phyloP scores from a whole-genome alignment of 2,888 invertebrate genomes.

The Nomada flava region DNA sequence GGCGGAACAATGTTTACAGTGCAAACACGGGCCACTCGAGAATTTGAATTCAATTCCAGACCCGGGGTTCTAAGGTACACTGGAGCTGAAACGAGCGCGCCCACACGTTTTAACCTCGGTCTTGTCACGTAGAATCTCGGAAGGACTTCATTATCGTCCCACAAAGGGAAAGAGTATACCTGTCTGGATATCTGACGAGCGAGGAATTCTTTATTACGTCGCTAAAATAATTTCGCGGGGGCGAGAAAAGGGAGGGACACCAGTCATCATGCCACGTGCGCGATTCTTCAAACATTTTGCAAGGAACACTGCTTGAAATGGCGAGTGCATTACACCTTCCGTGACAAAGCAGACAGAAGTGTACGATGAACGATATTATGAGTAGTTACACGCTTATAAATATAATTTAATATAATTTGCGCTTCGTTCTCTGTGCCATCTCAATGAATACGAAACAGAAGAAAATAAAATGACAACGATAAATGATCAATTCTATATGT shows the following conservation, averaged over 20 bases:
- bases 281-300: slow-evolving; percentile 10
- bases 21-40: slow-evolving; percentile 75
- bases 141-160: slow-evolving; percentile 57
- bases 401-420: background rate
- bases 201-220: slow-evolving; percentile 58
- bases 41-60: slow-evolving; percentile 78
- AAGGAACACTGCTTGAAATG: background rate
- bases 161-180: slow-evolving; percentile 62
- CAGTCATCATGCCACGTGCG: slow-evolving; percentile 5
- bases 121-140: slow-evolving; percentile 57
- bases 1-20: slow-evolving; percentile 75
- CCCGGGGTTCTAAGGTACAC: slow-evolving; percentile 52
- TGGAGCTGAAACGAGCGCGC: slow-evolving; percentile 35
- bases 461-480: too few species aligned
- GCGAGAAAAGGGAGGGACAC: background rate
- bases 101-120: slow-evolving; percentile 51
- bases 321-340: background rate
- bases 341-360: background rate
- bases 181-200: slow-evolving; percentile 54
- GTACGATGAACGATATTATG: background rate
- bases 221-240: slow-evolving; percentile 50
- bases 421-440: too few species aligned
- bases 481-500: too few species aligned
- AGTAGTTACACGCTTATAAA: too few species aligned
- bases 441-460: too few species aligned